Conservation (phyloP, 2,797 vertebrate genomes). For the Sarcophilus harrisii region DNA sequence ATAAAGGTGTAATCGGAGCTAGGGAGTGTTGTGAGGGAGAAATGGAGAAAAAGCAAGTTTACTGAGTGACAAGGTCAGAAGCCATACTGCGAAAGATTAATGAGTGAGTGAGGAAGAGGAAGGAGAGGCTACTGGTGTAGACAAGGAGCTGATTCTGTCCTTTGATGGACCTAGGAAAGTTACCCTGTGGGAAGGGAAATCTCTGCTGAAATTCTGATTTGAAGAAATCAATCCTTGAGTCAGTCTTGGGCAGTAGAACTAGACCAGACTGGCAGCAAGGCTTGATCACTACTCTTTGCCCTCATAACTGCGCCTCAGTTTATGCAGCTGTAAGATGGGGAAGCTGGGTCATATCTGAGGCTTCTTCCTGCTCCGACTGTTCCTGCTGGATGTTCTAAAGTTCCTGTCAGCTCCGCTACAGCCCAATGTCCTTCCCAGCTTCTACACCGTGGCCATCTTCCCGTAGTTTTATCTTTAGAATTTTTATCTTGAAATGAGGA, state of each 20-base stretch:
- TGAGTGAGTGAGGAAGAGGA: neutral
- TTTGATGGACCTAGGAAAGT: neutral
- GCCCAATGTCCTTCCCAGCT: neutral
- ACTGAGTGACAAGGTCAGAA: neutral
- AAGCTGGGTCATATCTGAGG: neutral
- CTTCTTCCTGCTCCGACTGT: neutral
- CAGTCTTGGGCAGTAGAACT: neutral
- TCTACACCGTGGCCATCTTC: neutral
- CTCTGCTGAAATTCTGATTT: neutral
- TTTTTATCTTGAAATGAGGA: neutral
- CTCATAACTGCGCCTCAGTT: neutral
- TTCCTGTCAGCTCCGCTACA: neutral
- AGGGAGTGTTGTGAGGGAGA: neutral
- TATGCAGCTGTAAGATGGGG: neutral
- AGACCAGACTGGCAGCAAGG: neutral
- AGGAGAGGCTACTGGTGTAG: neutral
- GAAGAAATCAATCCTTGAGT: neutral
- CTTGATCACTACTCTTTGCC: neutral
- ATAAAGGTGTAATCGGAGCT: neutral
- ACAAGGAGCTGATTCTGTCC: neutral
- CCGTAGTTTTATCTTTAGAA: neutral
- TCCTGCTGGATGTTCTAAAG: neutral
- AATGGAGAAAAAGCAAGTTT: neutral
- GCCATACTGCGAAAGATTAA: neutral
- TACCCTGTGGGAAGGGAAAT: neutral